Evolutionary conservation across 2,113 vertebrate genomes (phyloP).

Genomic region (Nerophis ophidion): DNA sequence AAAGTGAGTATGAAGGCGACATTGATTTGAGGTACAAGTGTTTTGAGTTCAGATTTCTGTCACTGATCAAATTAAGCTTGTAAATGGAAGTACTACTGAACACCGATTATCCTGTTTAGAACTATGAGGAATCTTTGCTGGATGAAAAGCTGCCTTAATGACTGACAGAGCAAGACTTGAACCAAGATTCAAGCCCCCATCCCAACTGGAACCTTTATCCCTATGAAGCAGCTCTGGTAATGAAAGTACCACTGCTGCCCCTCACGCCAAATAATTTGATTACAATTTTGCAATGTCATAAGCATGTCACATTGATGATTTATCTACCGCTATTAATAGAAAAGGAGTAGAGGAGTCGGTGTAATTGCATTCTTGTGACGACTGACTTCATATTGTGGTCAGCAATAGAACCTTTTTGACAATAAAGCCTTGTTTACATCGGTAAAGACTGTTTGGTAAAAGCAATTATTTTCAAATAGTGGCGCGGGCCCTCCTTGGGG

Average conservation of each 20-base stretch:
- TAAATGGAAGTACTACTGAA: too few relatives aligned
- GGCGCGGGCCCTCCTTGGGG: too few relatives aligned
- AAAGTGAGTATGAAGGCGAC: too few relatives aligned
- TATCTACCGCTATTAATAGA: slow-evolving; percentile 50
- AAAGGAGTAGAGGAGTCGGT: slow-evolving; percentile 34
- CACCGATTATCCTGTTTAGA: too few relatives aligned
- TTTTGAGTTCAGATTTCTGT: too few relatives aligned
- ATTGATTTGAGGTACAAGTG: too few relatives aligned
- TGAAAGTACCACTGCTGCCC: neutral
- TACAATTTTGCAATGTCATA: slow-evolving; percentile 34
- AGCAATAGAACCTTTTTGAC: slow-evolving; percentile 8
- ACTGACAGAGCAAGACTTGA: neutral
- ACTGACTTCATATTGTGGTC: slow-evolving; percentile 31
- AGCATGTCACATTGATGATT: slow-evolving; percentile 49
- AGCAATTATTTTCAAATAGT: too few relatives aligned
- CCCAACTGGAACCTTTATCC: neutral
- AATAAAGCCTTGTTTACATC: neutral
- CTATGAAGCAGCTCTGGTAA: neutral
- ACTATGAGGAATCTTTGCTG: too few relatives aligned
- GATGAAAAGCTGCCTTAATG: too few relatives aligned
- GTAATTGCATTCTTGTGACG: slow-evolving; percentile 49
- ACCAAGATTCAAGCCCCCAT: neutral
- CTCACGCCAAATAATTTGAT: slow-evolving; percentile 18
- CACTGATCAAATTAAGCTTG: too few relatives aligned
- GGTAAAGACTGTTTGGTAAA: too few relatives aligned